Conservation (phyloP, 2,113 vertebrate species). For the Tragelaphus scriptus region DNA sequence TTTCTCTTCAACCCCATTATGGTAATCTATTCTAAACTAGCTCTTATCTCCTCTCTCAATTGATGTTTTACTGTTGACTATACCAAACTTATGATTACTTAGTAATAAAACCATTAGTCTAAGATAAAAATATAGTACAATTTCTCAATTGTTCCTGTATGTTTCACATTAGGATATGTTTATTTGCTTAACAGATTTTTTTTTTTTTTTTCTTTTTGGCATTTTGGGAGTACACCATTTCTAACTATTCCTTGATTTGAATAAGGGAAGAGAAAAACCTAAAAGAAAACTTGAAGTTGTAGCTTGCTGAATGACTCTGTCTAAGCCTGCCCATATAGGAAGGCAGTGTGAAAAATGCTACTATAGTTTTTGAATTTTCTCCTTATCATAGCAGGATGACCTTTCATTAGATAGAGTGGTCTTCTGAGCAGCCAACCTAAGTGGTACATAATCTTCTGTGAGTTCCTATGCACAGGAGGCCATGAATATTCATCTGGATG, state of each 20-base stretch:
- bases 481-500: slow-evolving; percentile 58
- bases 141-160: not conserved
- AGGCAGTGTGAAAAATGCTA: not conserved
- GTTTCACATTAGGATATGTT: not conserved
- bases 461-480: slow-evolving; percentile 18
- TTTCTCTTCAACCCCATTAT: not conserved
- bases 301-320: not conserved
- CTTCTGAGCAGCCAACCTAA: slow-evolving; percentile 35
- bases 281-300: not conserved
- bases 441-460: slow-evolving; percentile 50
- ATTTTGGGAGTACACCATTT: not conserved
- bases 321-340: not conserved
- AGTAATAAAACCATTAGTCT: not conserved
- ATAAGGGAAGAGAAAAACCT: not conserved
- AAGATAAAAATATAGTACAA: not conserved
- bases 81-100: not conserved
- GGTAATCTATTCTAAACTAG: not conserved
- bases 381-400: not conserved
- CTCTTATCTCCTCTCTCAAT: not conserved
- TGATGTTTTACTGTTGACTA: not conserved
- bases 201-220: too few relatives aligned
- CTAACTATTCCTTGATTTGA: not conserved
- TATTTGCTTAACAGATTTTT: not conserved
- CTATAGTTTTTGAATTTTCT: slow-evolving; percentile 11
- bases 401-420: slow-evolving; percentile 45